Evolutionary conservation across 1,140 invertebrate genomes (phyloP).

Genomic region (Heliconius eleuchia): DNA sequence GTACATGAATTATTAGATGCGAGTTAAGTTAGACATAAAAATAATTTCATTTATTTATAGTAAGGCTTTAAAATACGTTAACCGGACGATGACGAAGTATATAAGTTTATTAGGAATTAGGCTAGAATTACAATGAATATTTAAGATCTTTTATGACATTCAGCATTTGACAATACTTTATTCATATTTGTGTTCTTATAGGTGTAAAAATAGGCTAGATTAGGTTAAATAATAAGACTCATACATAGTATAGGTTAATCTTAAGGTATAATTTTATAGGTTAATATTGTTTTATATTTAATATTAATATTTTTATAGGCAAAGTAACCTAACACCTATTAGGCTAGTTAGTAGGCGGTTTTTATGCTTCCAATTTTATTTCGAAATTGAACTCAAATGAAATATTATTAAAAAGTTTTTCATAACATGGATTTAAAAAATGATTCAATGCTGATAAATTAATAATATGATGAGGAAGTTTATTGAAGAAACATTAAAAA

Average conservation of each 20-base stretch:
- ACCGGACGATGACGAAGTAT: constrained; percentile 33
- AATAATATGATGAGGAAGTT: background rate
- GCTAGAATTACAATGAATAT: constrained; percentile 5
- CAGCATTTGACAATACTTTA: constrained; percentile 21
- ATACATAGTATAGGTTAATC: constrained; percentile 7
- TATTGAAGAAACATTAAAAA: background rate
- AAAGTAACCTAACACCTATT: constrained; percentile 27
- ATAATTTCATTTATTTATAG: constrained; percentile 7
- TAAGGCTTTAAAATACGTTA: background rate
- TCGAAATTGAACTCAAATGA: background rate
- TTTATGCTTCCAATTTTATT: background rate
- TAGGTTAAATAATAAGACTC: background rate
- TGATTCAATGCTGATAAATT: background rate
- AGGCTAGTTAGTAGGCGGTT: constrained; percentile 10
- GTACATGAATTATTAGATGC: constrained; percentile 41
- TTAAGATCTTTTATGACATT: constrained; percentile 23
- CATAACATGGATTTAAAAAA: background rate
- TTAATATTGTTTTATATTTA: background rate
- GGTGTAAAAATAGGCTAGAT: background rate
- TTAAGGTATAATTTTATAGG: background rate
- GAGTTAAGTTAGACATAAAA: constrained; percentile 22
- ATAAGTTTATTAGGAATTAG: constrained; percentile 14
- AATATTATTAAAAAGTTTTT: background rate
- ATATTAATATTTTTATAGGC: constrained; percentile 8
- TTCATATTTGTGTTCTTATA: constrained; percentile 9